Evolutionary conservation across 1,140 invertebrate species (phyloP), one percentile per base, ranked within the genome.

Genomic region (Panagrolaimus sp.): DNA sequence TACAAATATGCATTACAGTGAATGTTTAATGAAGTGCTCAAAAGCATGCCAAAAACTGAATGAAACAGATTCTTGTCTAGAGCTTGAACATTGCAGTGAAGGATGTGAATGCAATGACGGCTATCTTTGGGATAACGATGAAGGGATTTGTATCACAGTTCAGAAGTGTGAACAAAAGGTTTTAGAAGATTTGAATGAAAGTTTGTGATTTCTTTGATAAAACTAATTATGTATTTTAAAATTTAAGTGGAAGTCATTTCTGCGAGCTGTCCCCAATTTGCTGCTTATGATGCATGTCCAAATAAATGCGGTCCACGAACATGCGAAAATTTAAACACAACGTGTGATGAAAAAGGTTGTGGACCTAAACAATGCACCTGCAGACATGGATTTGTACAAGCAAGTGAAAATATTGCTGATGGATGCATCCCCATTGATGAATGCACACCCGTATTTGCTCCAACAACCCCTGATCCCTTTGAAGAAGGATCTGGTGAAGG

Each of bases 101-200:
- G 51, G 51, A 20, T 57, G 51, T 57, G 51, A 57, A 57, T 57
- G 51, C n/a, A 13, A 25, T 20, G 51, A 57, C 20, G 51, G 51
- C 3, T 57, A 4, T 57, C 27, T 25, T 16, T 57, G 51, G 51
- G 51, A 25, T 1, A 27, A 20, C 5, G 51, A 57, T 9, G 20
- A 27, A 25, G 51, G 51, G 11, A 27, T 57, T 57, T 57, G 51
- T 57, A 27, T 57, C 20, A 20, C 51, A 11, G 20, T 25, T 25
- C 4, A n/a, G 9, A 11, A 13, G 8, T 57, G 51, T 57, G 51
- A 57, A 25, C 51, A 57, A 20, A 20, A 25, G 9, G n/a, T 16
- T 27, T 20, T 25, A 16, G 20, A 57, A 13, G 51, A 57, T 4
- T 27, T 20, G 11, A 27, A 25, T 57, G 51, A 57, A 11, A 27